These are phyloP conservation scores for Hydractinia echinata DNA, from an alignment of 30 jellyfish, hydroid and myxozoan genomes.

Conservation along the genomic window DNA sequence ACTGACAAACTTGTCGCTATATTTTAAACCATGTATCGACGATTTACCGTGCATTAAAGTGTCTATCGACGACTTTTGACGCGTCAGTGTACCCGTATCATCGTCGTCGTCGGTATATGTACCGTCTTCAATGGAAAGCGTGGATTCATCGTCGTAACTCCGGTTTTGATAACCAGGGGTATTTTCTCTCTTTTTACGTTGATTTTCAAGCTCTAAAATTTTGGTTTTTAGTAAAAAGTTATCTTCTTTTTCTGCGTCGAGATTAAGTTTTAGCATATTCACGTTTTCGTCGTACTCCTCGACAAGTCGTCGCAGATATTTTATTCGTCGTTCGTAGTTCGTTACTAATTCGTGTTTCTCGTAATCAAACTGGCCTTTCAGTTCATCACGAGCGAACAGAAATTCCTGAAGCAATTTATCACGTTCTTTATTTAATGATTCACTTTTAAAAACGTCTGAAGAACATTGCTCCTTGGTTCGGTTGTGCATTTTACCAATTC, in stretches of 20 bases:
- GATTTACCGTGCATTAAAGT: neutral
- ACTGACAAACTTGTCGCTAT: conserved; percentile 13
- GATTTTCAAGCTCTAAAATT: conserved; percentile 19
- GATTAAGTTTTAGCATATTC: neutral
- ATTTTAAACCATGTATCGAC: neutral
- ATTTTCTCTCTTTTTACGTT: neutral
- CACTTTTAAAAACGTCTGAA: neutral
- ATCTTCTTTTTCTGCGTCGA: conserved; percentile 28
- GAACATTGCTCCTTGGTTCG: neutral
- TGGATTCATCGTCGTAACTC: neutral
- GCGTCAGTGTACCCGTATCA: neutral
- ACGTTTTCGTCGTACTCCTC: conserved; percentile 34
- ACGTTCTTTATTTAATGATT: neutral
- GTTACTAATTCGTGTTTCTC: conserved; percentile 24
- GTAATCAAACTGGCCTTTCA: conserved; percentile 2
- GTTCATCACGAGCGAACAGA: conserved; percentile 29
- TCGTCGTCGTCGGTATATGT: neutral
- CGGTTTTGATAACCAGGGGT: neutral
- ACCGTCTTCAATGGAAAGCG: neutral
- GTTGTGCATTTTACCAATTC: neutral
- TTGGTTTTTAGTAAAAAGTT: conserved; percentile 23
- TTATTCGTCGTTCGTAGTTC: conserved; percentile 34
- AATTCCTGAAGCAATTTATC: conserved; percentile 17
- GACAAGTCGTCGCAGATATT: conserved; percentile 19
- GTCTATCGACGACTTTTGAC: neutral